Conservation (phyloP, 2,888 invertebrate species). For the Stictocephala bisonia region DNA sequence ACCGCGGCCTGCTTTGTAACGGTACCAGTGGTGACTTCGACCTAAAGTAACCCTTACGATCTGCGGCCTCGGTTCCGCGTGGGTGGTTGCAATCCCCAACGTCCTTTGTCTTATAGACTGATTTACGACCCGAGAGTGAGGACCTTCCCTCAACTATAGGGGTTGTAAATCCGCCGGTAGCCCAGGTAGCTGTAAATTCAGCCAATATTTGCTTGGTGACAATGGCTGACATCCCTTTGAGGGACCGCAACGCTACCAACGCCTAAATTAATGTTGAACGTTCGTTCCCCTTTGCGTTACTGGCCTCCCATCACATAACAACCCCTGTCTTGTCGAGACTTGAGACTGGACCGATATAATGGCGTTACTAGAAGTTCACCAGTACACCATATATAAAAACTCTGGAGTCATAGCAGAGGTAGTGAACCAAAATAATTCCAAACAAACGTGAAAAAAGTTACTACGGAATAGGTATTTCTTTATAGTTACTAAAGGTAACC, state of each 20-base stretch:
- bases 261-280: conserved; percentile 7
- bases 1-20: conserved; percentile 22
- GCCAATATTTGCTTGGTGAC: too few relatives aligned
- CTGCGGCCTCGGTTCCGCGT: conserved; percentile 3
- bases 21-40: conserved; percentile 28
- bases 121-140: background rate
- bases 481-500: too few relatives aligned
- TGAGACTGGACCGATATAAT: too few relatives aligned
- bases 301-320: too few relatives aligned
- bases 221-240: conserved; percentile 6
- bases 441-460: too few relatives aligned
- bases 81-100: conserved; percentile 5
- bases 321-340: too few relatives aligned
- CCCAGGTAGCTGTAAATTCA: conserved; percentile 1
- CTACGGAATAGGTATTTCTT: too few relatives aligned
- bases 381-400: too few relatives aligned
- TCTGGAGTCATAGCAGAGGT: too few relatives aligned
- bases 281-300: too few relatives aligned
- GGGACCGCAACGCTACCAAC: background rate
- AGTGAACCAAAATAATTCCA: too few relatives aligned
- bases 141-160: conserved; percentile 15
- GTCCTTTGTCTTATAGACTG: conserved; percentile 8
- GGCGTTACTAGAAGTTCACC: too few relatives aligned
- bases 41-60: conserved; percentile 26
- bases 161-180: conserved; percentile 28